Percentiles rank a stretch among this genome's conserved stretches.
phyloP scores from a whole-genome alignment of 2,888 invertebrate species.

The Andrena flavipes region DNA sequence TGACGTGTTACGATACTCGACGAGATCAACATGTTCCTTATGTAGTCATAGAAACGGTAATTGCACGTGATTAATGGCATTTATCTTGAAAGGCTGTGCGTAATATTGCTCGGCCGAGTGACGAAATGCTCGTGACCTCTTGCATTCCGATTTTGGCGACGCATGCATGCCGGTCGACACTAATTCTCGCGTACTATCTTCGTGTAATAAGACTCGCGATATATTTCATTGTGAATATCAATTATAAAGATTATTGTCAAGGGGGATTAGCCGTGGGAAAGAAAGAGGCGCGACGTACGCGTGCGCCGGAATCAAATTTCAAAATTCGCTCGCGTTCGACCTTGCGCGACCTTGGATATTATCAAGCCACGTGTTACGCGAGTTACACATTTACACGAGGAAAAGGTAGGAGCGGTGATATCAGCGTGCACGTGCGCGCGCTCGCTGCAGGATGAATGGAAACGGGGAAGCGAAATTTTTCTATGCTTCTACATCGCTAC shows the following conservation, averaged over 20 bases:
- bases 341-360: too few species aligned
- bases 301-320: too few species aligned
- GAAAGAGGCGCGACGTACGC: too few species aligned
- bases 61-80: neutral
- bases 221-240: too few species aligned
- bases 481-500: neutral
- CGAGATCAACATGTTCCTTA: constrained; percentile 41
- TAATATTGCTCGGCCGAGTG: neutral
- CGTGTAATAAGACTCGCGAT: too few species aligned
- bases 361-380: too few species aligned
- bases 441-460: neutral
- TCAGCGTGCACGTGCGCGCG: too few species aligned
- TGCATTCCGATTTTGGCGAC: neutral
- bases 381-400: too few species aligned
- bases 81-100: constrained; percentile 1
- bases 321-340: too few species aligned
- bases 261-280: too few species aligned
- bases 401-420: too few species aligned
- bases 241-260: too few species aligned
- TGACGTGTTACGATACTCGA: constrained; percentile 42
- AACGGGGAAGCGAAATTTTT: neutral
- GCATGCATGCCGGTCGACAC: neutral
- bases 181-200: neutral
- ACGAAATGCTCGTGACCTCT: neutral
- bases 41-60: constrained; percentile 6